phyloP scores from a whole-genome alignment of 2,888 invertebrate species.

The Drosophila macrospina region DNA sequence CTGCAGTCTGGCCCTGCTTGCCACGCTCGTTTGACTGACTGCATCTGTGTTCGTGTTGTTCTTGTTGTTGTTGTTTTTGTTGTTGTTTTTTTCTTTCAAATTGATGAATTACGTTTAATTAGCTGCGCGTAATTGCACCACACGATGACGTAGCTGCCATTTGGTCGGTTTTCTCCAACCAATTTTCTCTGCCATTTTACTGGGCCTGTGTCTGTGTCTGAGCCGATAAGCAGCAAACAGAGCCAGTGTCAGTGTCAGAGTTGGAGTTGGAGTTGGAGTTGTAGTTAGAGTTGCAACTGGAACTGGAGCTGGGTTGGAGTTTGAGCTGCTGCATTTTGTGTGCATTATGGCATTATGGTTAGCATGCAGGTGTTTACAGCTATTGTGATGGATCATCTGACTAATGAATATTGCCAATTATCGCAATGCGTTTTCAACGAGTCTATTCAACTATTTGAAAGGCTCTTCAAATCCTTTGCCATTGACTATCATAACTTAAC shows the following conservation, averaged over 20 bases:
- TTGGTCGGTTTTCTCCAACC: not conserved
- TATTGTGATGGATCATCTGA: constrained; percentile 39
- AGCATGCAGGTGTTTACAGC: constrained; percentile 38
- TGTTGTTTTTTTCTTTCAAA: constrained; percentile 41
- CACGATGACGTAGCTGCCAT: constrained; percentile 28
- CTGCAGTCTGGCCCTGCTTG: not conserved
- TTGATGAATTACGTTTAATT: constrained; percentile 74
- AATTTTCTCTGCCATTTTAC: not conserved
- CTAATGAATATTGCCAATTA: constrained; percentile 49
- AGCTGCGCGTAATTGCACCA: constrained; percentile 59
- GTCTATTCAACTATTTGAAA: constrained; percentile 22
- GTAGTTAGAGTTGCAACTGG: too few relatives aligned
- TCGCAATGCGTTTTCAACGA: constrained; percentile 25
- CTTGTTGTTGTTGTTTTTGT: constrained; percentile 3
- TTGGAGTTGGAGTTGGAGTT: not conserved
- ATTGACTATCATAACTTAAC: not conserved
- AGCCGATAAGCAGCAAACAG: constrained; percentile 38
- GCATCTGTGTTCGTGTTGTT: not conserved
- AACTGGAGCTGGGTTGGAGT: too few relatives aligned
- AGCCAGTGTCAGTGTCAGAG: constrained; percentile 8
- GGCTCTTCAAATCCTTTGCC: constrained; percentile 1
- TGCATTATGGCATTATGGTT: constrained; percentile 32
- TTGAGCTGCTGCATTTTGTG: too few relatives aligned
- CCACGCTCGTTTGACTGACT: constrained; percentile 1
- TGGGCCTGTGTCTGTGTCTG: not conserved